Evolutionary conservation across 2,113 vertebrate genomes (phyloP), one percentile per base, ranked within the genome.

Genomic region (Tinamus guttatus): DNA sequence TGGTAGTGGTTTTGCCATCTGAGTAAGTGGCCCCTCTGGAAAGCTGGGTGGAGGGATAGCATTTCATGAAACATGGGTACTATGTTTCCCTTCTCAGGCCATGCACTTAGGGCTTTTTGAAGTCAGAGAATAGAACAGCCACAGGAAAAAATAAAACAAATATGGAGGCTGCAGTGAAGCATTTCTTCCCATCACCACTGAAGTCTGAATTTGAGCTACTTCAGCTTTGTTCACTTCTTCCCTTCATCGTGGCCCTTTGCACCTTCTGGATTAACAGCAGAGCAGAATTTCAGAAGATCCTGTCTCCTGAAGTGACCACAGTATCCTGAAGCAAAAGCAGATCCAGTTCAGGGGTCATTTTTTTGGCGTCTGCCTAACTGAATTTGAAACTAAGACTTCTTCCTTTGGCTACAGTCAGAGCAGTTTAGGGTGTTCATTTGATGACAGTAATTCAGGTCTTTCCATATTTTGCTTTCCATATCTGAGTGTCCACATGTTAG

Each of bases 281-380:
- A 58, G 6, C 47, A 60, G 38, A 79, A 80, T 85, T 77, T 60
- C 18, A 19, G 75, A 15, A 82, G 94, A 91, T 21, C 11, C 25
- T 3, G 0, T 89, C 78, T 22, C 22, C 7, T 85, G 0, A 0
- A 89, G 47, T 81, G 40, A 81, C 62, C 43, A n/a, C 30, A n/a
- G 47, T 64, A 34, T 56, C 82, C 70, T 56, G 34, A 91, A 52
- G 41, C 58, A 79, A 64, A 85, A 91, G 24, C 19, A 80, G 58
- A 13, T 64, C 79, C 52, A 16, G 19, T 87, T 71, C 85, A 7
- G 65, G 7, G 51, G 30, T 41, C 32, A 7, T 65, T 70, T 86
- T 65, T 62, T 56, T 89, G 74, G 16, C 41, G 69, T 27, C n/a
- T 90, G 71, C 59, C 34, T 32, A 10, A 12, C 17, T 88, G 63